A percentile compares a stretch with the other conserved stretches of the same genome.
These are phyloP conservation scores for Hirudo medicinalis DNA, from an alignment of 1,140 invertebrate genomes.

Conservation along the genomic window DNA sequence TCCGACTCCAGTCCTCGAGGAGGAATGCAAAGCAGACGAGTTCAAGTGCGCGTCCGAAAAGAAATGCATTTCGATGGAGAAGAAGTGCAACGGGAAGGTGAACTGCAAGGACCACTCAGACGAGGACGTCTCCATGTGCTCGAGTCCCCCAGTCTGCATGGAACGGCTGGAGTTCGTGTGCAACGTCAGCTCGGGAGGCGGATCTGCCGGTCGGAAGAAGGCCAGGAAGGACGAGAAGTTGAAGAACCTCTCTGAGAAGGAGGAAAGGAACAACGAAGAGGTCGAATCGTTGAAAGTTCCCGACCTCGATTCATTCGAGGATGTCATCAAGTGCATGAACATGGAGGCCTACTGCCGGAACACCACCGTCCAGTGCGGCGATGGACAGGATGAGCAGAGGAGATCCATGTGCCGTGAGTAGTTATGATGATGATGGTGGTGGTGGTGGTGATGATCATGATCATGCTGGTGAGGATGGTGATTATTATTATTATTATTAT, in stretches of 20 bases:
- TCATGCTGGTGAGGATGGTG: background rate
- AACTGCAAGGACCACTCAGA: conserved; percentile 81
- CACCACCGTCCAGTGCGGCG: background rate
- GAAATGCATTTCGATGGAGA: conserved; percentile 73
- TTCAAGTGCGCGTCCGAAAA: conserved; percentile 20
- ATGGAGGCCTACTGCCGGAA: background rate
- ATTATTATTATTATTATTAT: background rate
- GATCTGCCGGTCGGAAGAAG: background rate
- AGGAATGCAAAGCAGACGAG: background rate
- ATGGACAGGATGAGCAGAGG: conserved; percentile 1
- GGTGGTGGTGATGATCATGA: background rate
- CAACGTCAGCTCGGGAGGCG: background rate
- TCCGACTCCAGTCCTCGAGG: background rate
- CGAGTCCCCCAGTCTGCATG: no score
- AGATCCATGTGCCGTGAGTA: background rate
- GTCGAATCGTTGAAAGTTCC: background rate
- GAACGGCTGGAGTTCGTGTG: background rate
- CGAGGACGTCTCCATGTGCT: conserved; percentile 61
- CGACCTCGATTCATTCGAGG: background rate
- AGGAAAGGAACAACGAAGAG: background rate
- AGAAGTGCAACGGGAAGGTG: conserved; percentile 40
- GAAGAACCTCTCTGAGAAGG: background rate
- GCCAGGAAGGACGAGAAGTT: background rate
- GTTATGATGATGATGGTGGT: no score
- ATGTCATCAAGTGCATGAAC: background rate